phyloP scores from a whole-genome alignment of 1,140 invertebrate species.

The Arctopsyche grandis region DNA sequence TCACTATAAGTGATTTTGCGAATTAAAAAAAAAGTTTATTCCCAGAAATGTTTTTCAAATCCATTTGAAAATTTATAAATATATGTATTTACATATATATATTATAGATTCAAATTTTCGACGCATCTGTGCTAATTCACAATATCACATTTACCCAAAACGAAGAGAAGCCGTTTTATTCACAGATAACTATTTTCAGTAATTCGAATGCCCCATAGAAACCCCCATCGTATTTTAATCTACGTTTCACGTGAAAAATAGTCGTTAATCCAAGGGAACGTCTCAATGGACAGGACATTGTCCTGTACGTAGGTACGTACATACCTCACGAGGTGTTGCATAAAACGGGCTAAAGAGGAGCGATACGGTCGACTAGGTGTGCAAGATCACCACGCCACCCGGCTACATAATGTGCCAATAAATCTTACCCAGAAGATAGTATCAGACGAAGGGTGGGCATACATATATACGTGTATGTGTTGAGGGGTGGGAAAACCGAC shows the following conservation, averaged over 20 bases:
- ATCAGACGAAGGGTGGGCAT: conserved; percentile 22
- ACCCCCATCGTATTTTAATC: background rate
- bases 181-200: too few relatives aligned
- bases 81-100: too few relatives aligned
- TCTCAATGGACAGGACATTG: conserved; percentile 4
- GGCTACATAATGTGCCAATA: conserved; percentile 47
- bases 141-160: too few relatives aligned
- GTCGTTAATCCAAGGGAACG: background rate
- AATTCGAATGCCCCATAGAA: background rate
- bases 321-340: conserved; percentile 43
- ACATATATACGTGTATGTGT: background rate
- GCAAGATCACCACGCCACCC: conserved; percentile 41
- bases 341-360: conserved; percentile 42
- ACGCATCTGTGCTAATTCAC: too few relatives aligned
- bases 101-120: too few relatives aligned
- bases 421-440: conserved; percentile 46
- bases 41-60: too few relatives aligned
- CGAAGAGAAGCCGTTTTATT: too few relatives aligned
- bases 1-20: too few relatives aligned
- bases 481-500: conserved; percentile 18
- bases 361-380: conserved; percentile 45
- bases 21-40: too few relatives aligned
- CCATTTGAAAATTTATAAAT: too few relatives aligned
- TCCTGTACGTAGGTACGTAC: background rate
- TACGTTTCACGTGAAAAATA: background rate